Evolutionary conservation across 2,113 vertebrate species (phyloP).

Genomic region (Centropristis striata): DNA sequence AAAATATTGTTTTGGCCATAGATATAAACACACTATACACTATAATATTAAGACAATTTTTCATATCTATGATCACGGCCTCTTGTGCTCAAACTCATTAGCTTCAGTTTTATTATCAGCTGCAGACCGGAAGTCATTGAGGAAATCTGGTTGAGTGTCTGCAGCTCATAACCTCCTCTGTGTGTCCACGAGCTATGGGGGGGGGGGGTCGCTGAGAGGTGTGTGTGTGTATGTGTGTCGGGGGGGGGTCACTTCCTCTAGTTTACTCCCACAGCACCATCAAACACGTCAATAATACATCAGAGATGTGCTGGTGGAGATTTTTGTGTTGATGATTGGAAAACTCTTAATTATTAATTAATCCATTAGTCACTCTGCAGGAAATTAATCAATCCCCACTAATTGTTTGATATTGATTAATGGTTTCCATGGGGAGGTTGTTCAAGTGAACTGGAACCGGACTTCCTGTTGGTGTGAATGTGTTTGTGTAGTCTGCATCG

Average conservation of each 20-base stretch:
- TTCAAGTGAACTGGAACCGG: background rate
- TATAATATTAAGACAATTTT: no score
- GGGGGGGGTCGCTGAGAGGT: background rate
- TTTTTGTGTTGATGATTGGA: background rate
- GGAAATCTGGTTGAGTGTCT: constrained; percentile 36
- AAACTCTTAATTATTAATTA: background rate
- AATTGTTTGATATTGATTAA: background rate
- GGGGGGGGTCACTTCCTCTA: constrained; percentile 29
- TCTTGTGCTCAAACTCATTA: background rate
- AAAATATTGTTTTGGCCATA: no score
- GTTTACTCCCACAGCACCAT: constrained; percentile 24
- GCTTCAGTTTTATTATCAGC: background rate
- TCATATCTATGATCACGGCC: no score
- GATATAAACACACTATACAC: no score
- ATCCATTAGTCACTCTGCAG: background rate
- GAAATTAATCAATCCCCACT: constrained; percentile 6
- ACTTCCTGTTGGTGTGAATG: background rate
- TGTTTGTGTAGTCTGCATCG: background rate
- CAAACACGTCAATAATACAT: constrained; percentile 23
- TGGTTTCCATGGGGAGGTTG: background rate
- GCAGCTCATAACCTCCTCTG: constrained; percentile 20
- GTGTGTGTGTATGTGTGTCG: no score
- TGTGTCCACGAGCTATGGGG: constrained; percentile 1
- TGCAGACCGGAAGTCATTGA: constrained; percentile 9
- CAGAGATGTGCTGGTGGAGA: background rate